Evolutionary conservation across 2,797 vertebrate genomes (phyloP).

Genomic region (Trichosurus vulpecula): DNA sequence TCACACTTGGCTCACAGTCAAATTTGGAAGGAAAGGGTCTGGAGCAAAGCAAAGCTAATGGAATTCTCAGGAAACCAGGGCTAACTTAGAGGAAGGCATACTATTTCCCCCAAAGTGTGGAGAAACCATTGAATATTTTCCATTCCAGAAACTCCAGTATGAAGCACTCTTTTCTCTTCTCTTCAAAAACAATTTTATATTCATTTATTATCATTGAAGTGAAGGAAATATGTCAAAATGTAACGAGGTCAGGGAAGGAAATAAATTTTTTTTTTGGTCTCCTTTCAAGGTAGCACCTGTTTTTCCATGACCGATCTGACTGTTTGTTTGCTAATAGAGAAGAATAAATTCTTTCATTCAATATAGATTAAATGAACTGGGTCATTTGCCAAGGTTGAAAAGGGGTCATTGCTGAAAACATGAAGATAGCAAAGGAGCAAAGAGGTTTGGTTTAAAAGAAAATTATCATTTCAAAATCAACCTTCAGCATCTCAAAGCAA

Average conservation of each 20-base stretch:
- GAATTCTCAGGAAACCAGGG: not conserved
- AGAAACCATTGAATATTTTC: constrained; percentile 39
- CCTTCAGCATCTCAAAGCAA: not conserved
- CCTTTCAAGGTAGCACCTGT: not conserved
- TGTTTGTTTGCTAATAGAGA: constrained; percentile 12
- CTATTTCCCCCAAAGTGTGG: not conserved
- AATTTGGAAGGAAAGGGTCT: not conserved
- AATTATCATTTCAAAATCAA: constrained; percentile 28
- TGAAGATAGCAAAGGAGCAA: constrained; percentile 35
- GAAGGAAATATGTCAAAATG: constrained; percentile 29
- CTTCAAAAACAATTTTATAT: not conserved
- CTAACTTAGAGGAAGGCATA: not conserved
- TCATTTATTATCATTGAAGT: not conserved
- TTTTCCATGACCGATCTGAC: not conserved
- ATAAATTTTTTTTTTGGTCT: not conserved
- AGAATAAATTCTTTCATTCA: constrained; percentile 33
- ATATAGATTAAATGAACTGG: not conserved
- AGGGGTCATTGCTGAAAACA: constrained; percentile 23
- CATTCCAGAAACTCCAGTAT: constrained; percentile 5
- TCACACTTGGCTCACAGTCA: not conserved
- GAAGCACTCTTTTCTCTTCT: not conserved
- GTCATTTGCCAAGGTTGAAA: not conserved
- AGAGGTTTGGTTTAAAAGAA: constrained; percentile 22
- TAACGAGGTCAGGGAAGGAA: not conserved
- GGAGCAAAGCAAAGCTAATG: not conserved